phyloP scores from a whole-genome alignment of 1,140 invertebrate genomes.

The Cyrtorhinus lividipennis region DNA sequence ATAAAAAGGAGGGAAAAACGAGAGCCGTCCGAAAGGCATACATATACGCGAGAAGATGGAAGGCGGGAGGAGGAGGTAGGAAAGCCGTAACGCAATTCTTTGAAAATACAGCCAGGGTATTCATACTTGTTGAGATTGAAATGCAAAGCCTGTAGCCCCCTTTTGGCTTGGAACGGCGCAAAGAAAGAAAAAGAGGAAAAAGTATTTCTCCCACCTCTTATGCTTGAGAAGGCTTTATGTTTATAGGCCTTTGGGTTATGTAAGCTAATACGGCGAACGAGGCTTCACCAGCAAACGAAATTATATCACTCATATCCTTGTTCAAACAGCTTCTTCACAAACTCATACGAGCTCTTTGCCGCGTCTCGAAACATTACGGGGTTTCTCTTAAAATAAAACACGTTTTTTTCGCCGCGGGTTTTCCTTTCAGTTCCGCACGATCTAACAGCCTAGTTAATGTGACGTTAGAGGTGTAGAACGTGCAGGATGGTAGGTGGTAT shows the following conservation, averaged over 20 bases:
- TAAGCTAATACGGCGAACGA: neutral
- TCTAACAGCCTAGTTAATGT: conserved; percentile 5
- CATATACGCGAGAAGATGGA: neutral
- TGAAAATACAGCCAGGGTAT: neutral
- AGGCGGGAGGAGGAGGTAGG: too few relatives aligned
- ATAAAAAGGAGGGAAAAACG: neutral
- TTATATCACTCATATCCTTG: conserved; percentile 3
- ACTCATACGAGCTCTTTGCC: neutral
- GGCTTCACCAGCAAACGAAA: neutral
- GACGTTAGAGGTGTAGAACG: too few relatives aligned
- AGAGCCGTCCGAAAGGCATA: neutral
- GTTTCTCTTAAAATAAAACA: neutral
- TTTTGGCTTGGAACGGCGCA: neutral
- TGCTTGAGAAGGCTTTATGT: neutral
- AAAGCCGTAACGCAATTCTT: neutral
- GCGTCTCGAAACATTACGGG: neutral
- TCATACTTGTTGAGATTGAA: neutral
- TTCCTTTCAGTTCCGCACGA: neutral
- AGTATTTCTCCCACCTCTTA: neutral
- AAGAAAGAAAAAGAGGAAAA: neutral
- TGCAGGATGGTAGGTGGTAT: neutral
- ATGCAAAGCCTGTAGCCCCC: neutral
- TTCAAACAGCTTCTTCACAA: neutral
- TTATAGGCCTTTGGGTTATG: neutral
- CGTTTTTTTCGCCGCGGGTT: neutral